Evolutionary conservation across 2,888 invertebrate genomes (phyloP).

Genomic region (Muscina levida): DNA sequence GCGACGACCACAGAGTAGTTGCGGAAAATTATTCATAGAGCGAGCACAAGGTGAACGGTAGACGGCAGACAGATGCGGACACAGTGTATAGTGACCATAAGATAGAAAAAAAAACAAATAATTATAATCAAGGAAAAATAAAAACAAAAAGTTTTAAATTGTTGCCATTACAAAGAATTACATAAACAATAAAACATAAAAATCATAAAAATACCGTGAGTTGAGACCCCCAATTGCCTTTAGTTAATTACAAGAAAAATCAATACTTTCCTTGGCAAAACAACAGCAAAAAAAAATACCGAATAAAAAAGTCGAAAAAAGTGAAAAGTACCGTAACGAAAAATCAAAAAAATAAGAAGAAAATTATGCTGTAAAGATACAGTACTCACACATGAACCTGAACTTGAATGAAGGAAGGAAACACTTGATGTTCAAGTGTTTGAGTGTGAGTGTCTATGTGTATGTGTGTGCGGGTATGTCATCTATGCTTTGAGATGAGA

Average conservation of each 20-base stretch:
- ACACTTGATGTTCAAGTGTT: conserved; percentile 35
- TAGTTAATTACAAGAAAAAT: conserved; percentile 26
- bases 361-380: conserved; percentile 3
- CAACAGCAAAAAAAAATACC: neutral
- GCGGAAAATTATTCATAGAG: conserved; percentile 56
- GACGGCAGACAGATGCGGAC: neutral
- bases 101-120: conserved; percentile 39
- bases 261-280: neutral
- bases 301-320: conserved; percentile 16
- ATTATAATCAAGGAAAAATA: conserved; percentile 42
- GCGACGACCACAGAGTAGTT: conserved; percentile 51
- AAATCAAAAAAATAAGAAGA: conserved; percentile 17
- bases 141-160: conserved; percentile 42
- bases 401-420: conserved; percentile 65
- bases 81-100: conserved; percentile 38
- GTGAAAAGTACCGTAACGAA: neutral
- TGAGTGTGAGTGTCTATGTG: conserved; percentile 6
- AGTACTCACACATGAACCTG: conserved; percentile 57
- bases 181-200: conserved; percentile 54
- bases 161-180: conserved; percentile 53
- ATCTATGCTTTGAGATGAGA: conserved; percentile 9
- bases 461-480: conserved; percentile 27
- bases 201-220: conserved; percentile 26
- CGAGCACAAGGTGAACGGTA: conserved; percentile 28
- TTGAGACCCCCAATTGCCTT: too few relatives aligned